These are phyloP conservation scores for Cyprinodon variegatus DNA, from an alignment of 2,113 vertebrate genomes.

Conservation along the genomic window DNA sequence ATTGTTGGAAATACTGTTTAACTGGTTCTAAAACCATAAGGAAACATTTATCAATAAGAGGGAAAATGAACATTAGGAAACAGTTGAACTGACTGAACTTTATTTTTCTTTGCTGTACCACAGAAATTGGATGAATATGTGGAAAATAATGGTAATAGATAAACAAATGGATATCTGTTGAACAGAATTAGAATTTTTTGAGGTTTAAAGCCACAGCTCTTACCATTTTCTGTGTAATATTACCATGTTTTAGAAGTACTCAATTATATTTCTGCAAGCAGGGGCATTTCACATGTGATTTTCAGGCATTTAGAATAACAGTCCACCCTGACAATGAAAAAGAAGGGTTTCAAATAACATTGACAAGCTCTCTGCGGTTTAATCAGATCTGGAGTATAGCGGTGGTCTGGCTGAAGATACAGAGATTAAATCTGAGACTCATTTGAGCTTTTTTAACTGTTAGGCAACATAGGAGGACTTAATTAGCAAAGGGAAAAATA, in stretches of 20 bases:
- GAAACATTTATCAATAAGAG: slow-evolving; percentile 5
- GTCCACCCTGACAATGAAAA: slow-evolving; percentile 24
- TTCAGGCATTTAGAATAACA: slow-evolving; percentile 36
- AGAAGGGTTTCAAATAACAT: slow-evolving; percentile 34
- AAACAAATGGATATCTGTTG: not conserved
- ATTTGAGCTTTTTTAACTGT: slow-evolving; percentile 23
- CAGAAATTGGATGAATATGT: slow-evolving; percentile 6
- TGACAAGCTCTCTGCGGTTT: slow-evolving; percentile 47
- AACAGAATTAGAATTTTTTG: slow-evolving; percentile 11
- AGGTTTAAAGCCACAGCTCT: not conserved
- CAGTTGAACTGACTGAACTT: slow-evolving; percentile 19
- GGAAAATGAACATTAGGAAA: slow-evolving; percentile 17
- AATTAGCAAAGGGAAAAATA: not conserved
- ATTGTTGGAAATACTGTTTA: slow-evolving; percentile 5
- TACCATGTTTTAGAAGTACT: slow-evolving; percentile 30
- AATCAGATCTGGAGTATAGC: slow-evolving; percentile 51
- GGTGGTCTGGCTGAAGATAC: slow-evolving; percentile 47
- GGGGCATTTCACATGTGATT: slow-evolving; percentile 24
- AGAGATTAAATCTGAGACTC: slow-evolving; percentile 36
- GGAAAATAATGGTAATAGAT: slow-evolving; percentile 5
- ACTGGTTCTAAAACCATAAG: slow-evolving; percentile 11
- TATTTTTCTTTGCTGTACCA: not conserved
- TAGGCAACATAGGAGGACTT: slow-evolving; percentile 20
- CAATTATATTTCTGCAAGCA: slow-evolving; percentile 39
- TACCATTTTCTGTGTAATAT: slow-evolving; percentile 21